Conservation (phyloP, 2,113 vertebrate species). For the Pituophis catenifer region DNA sequence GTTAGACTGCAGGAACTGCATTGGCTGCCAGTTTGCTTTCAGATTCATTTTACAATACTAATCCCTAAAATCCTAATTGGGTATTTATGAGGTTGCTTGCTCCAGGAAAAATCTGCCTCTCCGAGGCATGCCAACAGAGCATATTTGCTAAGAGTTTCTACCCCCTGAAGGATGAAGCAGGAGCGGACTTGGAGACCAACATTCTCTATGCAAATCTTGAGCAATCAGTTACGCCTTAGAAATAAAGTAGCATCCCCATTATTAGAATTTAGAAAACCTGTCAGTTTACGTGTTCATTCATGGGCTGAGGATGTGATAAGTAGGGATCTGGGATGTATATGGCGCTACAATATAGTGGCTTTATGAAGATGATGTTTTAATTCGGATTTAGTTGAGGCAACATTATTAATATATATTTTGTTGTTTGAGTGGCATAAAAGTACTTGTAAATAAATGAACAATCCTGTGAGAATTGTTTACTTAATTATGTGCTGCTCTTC, state of each 20-base stretch:
- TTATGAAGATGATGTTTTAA: neutral
- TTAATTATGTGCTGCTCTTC: neutral
- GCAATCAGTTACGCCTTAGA: neutral
- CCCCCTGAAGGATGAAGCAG: neutral
- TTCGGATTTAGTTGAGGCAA: neutral
- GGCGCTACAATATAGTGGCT: neutral
- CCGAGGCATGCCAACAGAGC: neutral
- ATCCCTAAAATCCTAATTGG: neutral
- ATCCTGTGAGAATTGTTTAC: neutral
- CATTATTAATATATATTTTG: neutral
- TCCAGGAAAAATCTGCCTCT: neutral
- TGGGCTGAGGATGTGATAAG: neutral
- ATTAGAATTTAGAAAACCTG: neutral
- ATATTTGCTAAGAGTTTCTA: neutral
- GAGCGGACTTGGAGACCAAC: neutral
- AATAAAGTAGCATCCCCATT: neutral
- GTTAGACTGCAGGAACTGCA: neutral
- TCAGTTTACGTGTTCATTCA: neutral
- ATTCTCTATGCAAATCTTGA: neutral
- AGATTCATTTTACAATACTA: neutral
- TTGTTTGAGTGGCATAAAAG: neutral
- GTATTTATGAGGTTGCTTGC: neutral
- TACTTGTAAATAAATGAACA: neutral
- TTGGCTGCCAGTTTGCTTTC: neutral
- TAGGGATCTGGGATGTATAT: neutral